Base-by-base conservation (phyloP, 2,888 invertebrate genomes). In the Pegoplata infirma region DNA sequence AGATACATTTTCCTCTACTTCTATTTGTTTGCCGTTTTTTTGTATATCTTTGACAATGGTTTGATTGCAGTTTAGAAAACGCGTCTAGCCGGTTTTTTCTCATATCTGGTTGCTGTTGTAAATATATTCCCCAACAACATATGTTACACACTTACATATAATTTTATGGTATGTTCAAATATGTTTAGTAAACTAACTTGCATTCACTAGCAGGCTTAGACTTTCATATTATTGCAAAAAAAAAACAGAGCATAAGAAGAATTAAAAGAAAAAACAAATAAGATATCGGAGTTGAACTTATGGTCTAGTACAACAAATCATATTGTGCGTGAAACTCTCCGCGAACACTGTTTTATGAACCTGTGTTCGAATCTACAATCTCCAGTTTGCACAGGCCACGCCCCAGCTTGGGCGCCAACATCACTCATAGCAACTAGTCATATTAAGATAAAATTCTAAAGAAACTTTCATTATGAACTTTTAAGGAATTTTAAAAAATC, bases 11-110 rank as follows among this genome's bases (percentile, higher is more conserved):
- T n/a, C n/a, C n/a, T n/a, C 5, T 40, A 40, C 4, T 40, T 12
- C n/a, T 56, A 51, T 32, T 56, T 40, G 12, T 21, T 3, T n/a
- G 21, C 6, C 10, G 21, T 59, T 74, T 59, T 55, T 32, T n/a
- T 40, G 12, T 8, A n/a, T 63, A 49, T 14, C 55, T 69, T 63
- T 76, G 67, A 61, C 67, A 74, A 61, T 59, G 74, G 40, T 67
- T n/a, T 67, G 58, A 78, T 73, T 68, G 77, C 63, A 73, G 73
- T 78, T 78, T 78, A 73, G 77, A 73, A 78, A 78, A 78, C 77
- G 77, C 77, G 77, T 78, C 77, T 78, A 69, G 77, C 77, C 73
- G 77, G 77, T 78, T 76, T 58, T 66, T 56, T 49, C 36, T n/a
- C 36, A 36, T 36, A 4, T 36, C 10, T 36, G 10, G 36, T 36